phyloP scores from a whole-genome alignment of 2,888 invertebrate genomes.

The Bembecia ichneumoniformis region DNA sequence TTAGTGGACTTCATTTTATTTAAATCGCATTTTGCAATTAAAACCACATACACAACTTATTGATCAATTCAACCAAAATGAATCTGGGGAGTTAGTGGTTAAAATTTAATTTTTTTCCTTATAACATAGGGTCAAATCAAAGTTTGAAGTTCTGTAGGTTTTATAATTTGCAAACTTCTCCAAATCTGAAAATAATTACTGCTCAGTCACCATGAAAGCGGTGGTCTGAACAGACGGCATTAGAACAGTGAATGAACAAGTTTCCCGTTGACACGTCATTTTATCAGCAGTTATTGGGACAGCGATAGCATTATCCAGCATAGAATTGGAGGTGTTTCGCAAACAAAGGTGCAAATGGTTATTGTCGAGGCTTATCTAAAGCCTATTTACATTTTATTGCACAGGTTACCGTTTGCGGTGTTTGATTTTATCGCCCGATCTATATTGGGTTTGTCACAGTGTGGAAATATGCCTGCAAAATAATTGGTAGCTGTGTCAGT shows the following conservation, averaged over 20 bases:
- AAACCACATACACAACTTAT: too few species aligned
- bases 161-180: too few species aligned
- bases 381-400: conserved; percentile 10
- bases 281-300: neutral
- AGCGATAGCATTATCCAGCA: neutral
- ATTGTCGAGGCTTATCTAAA: conserved; percentile 8
- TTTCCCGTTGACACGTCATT: neutral
- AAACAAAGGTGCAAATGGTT: conserved; percentile 13
- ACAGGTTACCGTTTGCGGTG: conserved; percentile 5
- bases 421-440: conserved; percentile 10
- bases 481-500: neutral
- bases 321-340: conserved; percentile 8
- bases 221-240: too few species aligned
- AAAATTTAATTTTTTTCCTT: too few species aligned
- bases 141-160: too few species aligned
- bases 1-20: too few species aligned
- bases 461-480: neutral
- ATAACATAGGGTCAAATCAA: too few species aligned
- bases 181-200: too few species aligned
- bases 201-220: too few species aligned
- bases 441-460: conserved; percentile 1
- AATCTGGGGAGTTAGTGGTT: too few species aligned
- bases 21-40: too few species aligned
- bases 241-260: neutral
- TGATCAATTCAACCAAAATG: too few species aligned